Evolutionary conservation across 1,140 invertebrate species (phyloP).

Genomic region (Elymnias hypermnestra): DNA sequence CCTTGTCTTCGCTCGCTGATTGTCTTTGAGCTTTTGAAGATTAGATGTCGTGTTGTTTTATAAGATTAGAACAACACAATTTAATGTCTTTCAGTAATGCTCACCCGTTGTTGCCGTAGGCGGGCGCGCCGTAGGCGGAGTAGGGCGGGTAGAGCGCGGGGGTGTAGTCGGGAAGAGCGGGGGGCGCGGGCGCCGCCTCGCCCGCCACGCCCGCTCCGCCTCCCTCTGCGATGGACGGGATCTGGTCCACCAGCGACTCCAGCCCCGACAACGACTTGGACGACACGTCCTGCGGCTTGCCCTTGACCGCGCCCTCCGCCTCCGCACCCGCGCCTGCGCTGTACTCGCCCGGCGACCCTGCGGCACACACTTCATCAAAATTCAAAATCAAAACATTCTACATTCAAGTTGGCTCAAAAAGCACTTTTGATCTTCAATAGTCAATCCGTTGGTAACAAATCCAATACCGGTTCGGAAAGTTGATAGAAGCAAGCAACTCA

Average conservation of each 20-base stretch:
- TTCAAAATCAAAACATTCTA: too few relatives aligned
- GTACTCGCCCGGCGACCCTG: conserved; percentile 52
- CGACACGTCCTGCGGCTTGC: conserved; percentile 83
- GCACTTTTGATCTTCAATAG: too few relatives aligned
- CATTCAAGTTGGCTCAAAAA: too few relatives aligned
- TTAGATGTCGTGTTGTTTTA: too few relatives aligned
- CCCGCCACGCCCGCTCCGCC: conserved; percentile 23
- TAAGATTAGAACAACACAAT: too few relatives aligned
- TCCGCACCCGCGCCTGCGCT: conserved; percentile 30
- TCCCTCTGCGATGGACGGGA: conserved; percentile 88
- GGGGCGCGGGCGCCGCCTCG: conserved; percentile 36
- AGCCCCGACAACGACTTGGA: conserved; percentile 92
- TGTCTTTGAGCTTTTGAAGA: too few relatives aligned
- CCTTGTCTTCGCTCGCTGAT: too few relatives aligned
- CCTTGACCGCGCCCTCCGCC: conserved; percentile 43
- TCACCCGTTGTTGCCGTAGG: conserved; percentile 55
- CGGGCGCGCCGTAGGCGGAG: conserved; percentile 44
- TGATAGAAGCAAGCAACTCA: too few relatives aligned
- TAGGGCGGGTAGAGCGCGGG: conserved; percentile 53
- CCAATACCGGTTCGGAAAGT: too few relatives aligned
- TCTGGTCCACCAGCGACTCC: conserved; percentile 93
- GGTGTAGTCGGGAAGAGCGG: conserved; percentile 59
- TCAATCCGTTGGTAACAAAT: too few relatives aligned
- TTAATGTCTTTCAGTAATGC: neutral
- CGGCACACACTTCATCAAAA: neutral